A percentile compares a stretch with the other conserved stretches of the same genome.
phyloP scores from a whole-genome alignment of 2,888 invertebrate genomes.

The Arrhopalites spinosus region DNA sequence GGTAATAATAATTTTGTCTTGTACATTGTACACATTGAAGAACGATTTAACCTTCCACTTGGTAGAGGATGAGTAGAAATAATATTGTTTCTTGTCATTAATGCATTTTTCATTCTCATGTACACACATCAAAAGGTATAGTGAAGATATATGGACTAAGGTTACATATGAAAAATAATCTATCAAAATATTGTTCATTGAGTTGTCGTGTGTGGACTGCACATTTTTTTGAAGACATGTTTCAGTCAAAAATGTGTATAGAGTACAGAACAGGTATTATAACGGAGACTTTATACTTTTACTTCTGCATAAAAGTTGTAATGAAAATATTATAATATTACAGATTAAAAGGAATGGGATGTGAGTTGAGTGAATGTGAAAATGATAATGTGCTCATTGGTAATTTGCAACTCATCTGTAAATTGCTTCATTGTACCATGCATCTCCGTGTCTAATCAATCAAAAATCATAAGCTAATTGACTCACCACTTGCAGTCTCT shows the following conservation, averaged over 20 bases:
- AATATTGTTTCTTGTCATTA: background rate
- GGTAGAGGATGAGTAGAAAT: slow-evolving; percentile 2
- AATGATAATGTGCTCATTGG: slow-evolving; percentile 34
- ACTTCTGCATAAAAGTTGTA: background rate
- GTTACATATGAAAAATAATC: background rate
- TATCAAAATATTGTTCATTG: background rate
- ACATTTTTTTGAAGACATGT: background rate
- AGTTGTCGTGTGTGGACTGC: background rate
- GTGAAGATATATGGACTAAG: background rate
- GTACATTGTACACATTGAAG: too few species aligned
- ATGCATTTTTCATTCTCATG: background rate
- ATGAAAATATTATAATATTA: background rate
- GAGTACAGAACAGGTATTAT: too few species aligned
- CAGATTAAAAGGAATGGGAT: background rate
- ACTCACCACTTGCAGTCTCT: slow-evolving; percentile 20
- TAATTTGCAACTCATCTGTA: slow-evolving; percentile 29
- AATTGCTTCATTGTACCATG: slow-evolving; percentile 33
- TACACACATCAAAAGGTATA: background rate
- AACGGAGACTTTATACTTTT: background rate
- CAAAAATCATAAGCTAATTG: slow-evolving; percentile 39
- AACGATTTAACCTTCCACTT: slow-evolving; percentile 18
- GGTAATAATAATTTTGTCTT: too few species aligned
- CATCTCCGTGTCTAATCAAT: slow-evolving; percentile 38
- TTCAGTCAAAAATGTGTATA: background rate
- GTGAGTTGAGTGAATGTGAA: slow-evolving; percentile 12